Conservation (phyloP, 2,888 invertebrate genomes). For the Pseudococcus longispinus region DNA sequence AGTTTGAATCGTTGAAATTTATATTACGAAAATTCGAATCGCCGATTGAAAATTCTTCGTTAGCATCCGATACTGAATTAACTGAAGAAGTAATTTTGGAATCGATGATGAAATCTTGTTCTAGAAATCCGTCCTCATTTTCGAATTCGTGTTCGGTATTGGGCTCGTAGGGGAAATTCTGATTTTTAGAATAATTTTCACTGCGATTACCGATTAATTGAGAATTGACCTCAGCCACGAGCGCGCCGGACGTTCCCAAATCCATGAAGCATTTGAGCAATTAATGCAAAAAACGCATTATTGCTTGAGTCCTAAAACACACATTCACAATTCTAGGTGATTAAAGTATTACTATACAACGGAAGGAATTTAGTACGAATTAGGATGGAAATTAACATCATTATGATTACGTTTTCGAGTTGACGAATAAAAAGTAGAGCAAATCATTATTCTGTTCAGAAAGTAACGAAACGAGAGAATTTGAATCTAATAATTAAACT, state of each 20-base stretch:
- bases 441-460: background rate
- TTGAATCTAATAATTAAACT: background rate
- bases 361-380: background rate
- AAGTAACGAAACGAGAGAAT: background rate
- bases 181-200: slow-evolving; percentile 5
- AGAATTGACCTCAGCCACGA: slow-evolving; percentile 50
- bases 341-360: background rate
- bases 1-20: slow-evolving; percentile 36
- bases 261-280: slow-evolving; percentile 55
- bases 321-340: background rate
- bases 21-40: background rate
- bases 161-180: background rate
- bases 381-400: background rate
- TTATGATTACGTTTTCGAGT: background rate
- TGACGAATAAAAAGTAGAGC: background rate
- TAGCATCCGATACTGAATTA: slow-evolving; percentile 10
- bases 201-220: slow-evolving; percentile 5
- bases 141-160: slow-evolving; percentile 37
- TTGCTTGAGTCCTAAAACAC: slow-evolving; percentile 19
- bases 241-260: slow-evolving; percentile 46
- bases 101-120: slow-evolving; percentile 27
- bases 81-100: background rate
- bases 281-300: slow-evolving; percentile 48
- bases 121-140: slow-evolving; percentile 37
- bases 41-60: slow-evolving; percentile 35